Evolutionary conservation across 1,140 invertebrate species (phyloP), one percentile per base, ranked within the genome.

Genomic region (Macrobrachium nipponense): DNA sequence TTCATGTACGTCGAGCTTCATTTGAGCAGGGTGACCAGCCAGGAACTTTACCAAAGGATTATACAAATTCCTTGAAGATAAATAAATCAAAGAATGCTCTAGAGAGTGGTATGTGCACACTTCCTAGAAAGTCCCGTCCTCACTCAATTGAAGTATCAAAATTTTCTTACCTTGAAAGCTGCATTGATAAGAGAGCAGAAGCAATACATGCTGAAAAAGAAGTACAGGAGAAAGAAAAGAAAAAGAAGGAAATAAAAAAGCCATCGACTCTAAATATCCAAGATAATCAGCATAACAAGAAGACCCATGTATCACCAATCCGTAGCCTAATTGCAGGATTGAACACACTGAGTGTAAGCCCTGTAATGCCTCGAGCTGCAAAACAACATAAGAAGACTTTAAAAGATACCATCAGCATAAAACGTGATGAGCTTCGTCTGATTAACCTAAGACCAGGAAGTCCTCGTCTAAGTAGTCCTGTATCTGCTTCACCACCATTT

Each of bases 1-100:
- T 90, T 91, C 61, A 91, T 89, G 64, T 86, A 81, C 73, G 90
- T 89, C 68, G 80, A 17, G 23, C 23, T 6, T 70, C 68, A 27
- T 72, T 75, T n/a, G 23, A 66, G 11, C 58, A 58, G 23, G 68
- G 72, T 23, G 68, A 73, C 11, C 66, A 66, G 14, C 73, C 27
- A 44, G 78, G 75, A 20, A 64, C 36, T 5, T 51, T 72, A 27
- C 12, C 43, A 17, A 86, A 80, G 43, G 68, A 51, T 58, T 86
- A 51, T 18, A 80, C 83, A 18, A 86, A 86, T 62, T 86, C 84
- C 17, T 64, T 86, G 18, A 86, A 43, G 51, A 44, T 86, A 23
- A 79, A 72, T 64, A 64, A 80, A 51, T 23, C 36, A 15, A 73
- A 43, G 17, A n/a, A 44, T 27, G 78, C 43, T 17, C 17, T 43